Conservation (phyloP, 1,140 invertebrate species). For the Diorhabda sublineata region DNA sequence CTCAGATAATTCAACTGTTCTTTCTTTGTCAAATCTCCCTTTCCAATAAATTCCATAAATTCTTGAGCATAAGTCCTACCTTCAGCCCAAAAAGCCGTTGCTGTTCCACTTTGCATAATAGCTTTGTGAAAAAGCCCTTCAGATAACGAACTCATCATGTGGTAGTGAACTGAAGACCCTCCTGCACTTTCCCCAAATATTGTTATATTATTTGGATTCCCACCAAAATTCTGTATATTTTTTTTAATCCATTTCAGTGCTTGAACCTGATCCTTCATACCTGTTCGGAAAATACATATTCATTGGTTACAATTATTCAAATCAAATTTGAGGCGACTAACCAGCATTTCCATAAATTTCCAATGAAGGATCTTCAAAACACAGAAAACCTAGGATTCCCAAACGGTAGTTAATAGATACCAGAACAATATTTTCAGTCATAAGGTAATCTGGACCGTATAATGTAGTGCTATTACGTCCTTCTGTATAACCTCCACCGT, state of each 20-base stretch:
- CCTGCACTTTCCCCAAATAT: conserved; percentile 55
- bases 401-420: conserved; percentile 52
- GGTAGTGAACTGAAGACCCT: conserved; percentile 42
- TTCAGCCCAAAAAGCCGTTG: conserved; percentile 42
- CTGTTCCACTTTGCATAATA: conserved; percentile 60
- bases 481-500: conserved; percentile 57
- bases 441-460: conserved; percentile 59
- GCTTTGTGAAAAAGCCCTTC: conserved; percentile 54
- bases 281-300: too few relatives aligned
- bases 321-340: too few relatives aligned
- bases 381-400: conserved; percentile 48
- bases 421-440: conserved; percentile 54
- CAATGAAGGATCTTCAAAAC: conserved; percentile 43
- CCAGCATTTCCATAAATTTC: conserved; percentile 59
- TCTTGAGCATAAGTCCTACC: neutral
- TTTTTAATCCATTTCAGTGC: conserved; percentile 57
- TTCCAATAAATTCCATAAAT: neutral
- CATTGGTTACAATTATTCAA: too few relatives aligned
- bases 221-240: conserved; percentile 52
- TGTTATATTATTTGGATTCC: conserved; percentile 47
- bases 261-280: conserved; percentile 56
- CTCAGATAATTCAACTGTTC: neutral
- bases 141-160: conserved; percentile 35
- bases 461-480: conserved; percentile 54
- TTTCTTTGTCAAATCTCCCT: neutral